Evolutionary conservation across 30 jellyfish, hydroid and myxozoan species (phyloP), one percentile per base, ranked within the genome.

Genomic region (Hydractinia symbiolongicarpus): DNA sequence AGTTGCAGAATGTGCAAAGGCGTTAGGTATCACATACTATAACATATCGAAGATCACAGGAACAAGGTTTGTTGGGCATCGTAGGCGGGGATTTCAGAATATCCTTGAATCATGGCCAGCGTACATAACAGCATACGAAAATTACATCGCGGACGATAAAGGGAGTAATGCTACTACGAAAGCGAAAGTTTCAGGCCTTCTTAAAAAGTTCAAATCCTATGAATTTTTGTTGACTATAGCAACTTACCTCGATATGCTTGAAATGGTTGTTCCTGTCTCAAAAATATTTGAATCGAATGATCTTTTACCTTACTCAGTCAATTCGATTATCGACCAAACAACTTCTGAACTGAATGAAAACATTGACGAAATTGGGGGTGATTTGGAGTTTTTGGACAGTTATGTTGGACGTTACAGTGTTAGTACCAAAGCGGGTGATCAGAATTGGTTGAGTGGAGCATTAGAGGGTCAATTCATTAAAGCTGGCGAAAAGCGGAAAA

Each of bases 51-150:
- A 68, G 54, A 66, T 81, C 30, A 74, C 67, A 30, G 86, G 88
- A 44, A 81, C 88, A 16, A 71, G 88, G 49, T 81, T 81, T 54
- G 61, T 81, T 11, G 61, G 88, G 13, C 86, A 81, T 53, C 17
- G 86, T 53, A 79, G 86, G 76, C 77, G 87, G 44, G 85, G 86
- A n/a, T 68, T 81, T 55, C 54, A 81, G 85, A 76, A 58, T 53
- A 51, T 81, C 56, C n/a, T 81, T 20, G 85, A 66, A 68, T 66
- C 85, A 17, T 81, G 86, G 88, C 87, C 88, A 67, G 88, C 88
- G 21, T 81, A 66, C 85, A 66, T 81, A 30, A 66, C 70, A 61
- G 88, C 86, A 10, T 81, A 81, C 69, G 88, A 81, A 54, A 81
- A 81, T 68, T 73, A 66, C 54, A 50, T 21, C 11, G 88, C 88